Evolutionary conservation across 2,888 invertebrate species (phyloP).

Genomic region (Drosophila subquinaria): DNA sequence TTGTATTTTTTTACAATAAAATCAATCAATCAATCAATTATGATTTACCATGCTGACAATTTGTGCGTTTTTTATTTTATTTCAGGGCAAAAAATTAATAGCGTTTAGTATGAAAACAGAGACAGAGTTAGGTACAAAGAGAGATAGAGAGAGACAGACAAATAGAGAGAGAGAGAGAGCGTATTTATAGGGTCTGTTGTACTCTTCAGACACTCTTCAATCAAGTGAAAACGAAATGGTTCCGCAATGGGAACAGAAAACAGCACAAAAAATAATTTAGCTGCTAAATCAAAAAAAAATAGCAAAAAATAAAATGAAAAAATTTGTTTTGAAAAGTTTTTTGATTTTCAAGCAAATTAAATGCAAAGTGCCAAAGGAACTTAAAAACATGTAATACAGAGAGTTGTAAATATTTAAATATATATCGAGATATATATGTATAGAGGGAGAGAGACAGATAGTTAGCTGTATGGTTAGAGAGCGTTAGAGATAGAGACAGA

Average conservation of each 20-base stretch:
- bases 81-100: conserved; percentile 44
- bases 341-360: conserved; percentile 25
- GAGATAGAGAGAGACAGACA: conserved; percentile 23
- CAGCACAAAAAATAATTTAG: conserved; percentile 4
- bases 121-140: conserved; percentile 19
- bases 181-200: conserved; percentile 18
- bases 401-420: conserved; percentile 11
- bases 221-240: conserved; percentile 19
- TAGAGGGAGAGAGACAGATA: conserved; percentile 8
- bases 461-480: conserved; percentile 10
- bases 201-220: conserved; percentile 12
- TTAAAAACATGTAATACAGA: not conserved
- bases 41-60: conserved; percentile 77
- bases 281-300: conserved; percentile 14
- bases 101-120: conserved; percentile 16
- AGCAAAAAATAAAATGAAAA: conserved; percentile 13
- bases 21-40: conserved; percentile 52
- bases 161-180: conserved; percentile 20
- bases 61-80: conserved; percentile 53
- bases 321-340: not conserved
- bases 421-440: conserved; percentile 12
- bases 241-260: conserved; percentile 13
- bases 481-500: conserved; percentile 19
- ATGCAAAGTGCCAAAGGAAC: conserved; percentile 19
- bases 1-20: conserved; percentile 29